Conservation (phyloP, 2,888 invertebrate species). For the Scelioninae gen. 1 region DNA sequence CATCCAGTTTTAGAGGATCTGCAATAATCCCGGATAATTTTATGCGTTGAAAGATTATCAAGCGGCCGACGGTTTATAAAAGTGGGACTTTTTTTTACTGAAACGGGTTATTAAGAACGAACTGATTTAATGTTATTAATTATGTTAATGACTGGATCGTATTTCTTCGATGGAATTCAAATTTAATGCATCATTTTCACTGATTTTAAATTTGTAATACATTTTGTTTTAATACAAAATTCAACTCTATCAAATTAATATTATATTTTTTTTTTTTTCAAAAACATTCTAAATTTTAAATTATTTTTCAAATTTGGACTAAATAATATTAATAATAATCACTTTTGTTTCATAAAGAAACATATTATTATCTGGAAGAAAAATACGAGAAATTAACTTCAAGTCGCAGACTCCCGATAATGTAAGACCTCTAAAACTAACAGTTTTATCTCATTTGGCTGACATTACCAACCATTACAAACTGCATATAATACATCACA, state of each 20-base stretch:
- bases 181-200: too few relatives aligned
- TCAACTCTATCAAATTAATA: too few relatives aligned
- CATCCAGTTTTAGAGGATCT: conserved; percentile 33
- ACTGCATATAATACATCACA: conserved; percentile 41
- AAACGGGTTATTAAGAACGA: background rate
- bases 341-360: too few relatives aligned
- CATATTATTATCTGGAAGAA: too few relatives aligned
- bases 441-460: conserved; percentile 39
- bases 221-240: too few relatives aligned
- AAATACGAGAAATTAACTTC: conserved; percentile 10
- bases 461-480: conserved; percentile 40
- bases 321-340: too few relatives aligned
- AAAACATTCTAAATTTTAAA: too few relatives aligned
- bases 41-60: conserved; percentile 14
- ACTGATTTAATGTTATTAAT: conserved; percentile 2
- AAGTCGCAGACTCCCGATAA: conserved; percentile 5
- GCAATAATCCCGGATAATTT: conserved; percentile 31
- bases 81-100: background rate
- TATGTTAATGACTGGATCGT: background rate
- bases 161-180: background rate
- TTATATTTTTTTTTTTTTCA: too few relatives aligned
- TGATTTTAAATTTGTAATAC: too few relatives aligned
- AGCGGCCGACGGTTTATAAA: background rate
- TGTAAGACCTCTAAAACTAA: conserved; percentile 32
- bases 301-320: too few relatives aligned